Conservation (phyloP, 1,140 invertebrate genomes). For the Sipha flava region DNA sequence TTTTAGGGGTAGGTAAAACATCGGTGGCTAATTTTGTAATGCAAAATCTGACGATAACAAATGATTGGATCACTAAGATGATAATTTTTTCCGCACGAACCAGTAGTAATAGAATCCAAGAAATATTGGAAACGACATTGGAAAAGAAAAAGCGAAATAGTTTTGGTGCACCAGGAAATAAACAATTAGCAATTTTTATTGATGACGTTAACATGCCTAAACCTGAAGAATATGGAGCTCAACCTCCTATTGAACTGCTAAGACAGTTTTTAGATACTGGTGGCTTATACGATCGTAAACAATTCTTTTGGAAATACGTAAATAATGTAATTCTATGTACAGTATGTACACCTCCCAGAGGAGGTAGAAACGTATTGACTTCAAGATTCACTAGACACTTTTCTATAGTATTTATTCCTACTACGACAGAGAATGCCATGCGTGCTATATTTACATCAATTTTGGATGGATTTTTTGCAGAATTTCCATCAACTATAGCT, state of each 20-base stretch:
- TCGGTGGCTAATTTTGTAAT: slow-evolving; percentile 68
- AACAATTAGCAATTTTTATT: slow-evolving; percentile 76
- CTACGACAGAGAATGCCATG: slow-evolving; percentile 63
- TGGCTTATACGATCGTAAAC: slow-evolving; percentile 76
- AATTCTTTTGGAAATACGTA: slow-evolving; percentile 79
- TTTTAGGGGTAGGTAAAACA: slow-evolving; percentile 73
- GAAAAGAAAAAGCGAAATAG: slow-evolving; percentile 73
- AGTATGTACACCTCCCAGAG: slow-evolving; percentile 81
- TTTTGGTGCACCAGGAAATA: slow-evolving; percentile 74
- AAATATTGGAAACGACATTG: slow-evolving; percentile 69
- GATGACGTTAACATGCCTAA: slow-evolving; percentile 90
- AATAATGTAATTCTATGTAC: slow-evolving; percentile 69
- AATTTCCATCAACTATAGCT: not conserved
- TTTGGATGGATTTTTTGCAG: not conserved
- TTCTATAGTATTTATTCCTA: slow-evolving; percentile 64
- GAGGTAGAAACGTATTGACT: slow-evolving; percentile 74
- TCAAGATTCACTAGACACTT: slow-evolving; percentile 78
- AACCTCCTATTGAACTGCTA: slow-evolving; percentile 80
- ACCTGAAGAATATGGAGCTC: slow-evolving; percentile 73
- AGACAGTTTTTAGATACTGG: slow-evolving; percentile 74
- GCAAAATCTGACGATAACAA: slow-evolving; percentile 53
- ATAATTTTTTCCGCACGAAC: slow-evolving; percentile 86
- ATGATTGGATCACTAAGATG: slow-evolving; percentile 60
- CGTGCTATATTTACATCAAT: slow-evolving; percentile 68
- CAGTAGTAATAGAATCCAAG: slow-evolving; percentile 66